These are phyloP conservation scores for Chrysomela aeneicollis DNA, from an alignment of 2,888 invertebrate genomes.

Conservation along the genomic window DNA sequence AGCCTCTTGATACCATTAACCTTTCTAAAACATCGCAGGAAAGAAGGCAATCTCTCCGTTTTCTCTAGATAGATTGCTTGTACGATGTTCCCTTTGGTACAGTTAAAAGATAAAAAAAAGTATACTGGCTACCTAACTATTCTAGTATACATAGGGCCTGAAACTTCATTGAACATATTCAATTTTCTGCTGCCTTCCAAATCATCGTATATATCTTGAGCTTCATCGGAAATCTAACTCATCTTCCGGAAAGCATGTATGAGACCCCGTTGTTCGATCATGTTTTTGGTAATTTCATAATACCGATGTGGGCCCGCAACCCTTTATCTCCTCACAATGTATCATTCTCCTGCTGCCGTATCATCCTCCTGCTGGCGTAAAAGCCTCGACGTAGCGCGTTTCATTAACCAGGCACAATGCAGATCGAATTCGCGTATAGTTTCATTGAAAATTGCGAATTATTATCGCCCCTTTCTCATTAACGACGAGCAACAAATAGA, in stretches of 20 bases:
- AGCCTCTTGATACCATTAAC: too few relatives aligned
- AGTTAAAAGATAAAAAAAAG: too few relatives aligned
- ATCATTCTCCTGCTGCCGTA: constrained; percentile 26
- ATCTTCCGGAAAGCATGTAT: neutral
- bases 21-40: too few relatives aligned
- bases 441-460: constrained; percentile 33
- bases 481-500: neutral
- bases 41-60: too few relatives aligned
- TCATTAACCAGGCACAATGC: constrained; percentile 33
- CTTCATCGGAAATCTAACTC: neutral
- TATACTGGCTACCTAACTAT: neutral
- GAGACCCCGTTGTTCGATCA: neutral
- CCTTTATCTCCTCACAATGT: constrained; percentile 34
- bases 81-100: too few relatives aligned
- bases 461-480: constrained; percentile 28
- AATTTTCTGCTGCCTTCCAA: neutral
- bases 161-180: neutral
- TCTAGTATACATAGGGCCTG: neutral
- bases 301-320: constrained; percentile 25
- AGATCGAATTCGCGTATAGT: constrained; percentile 36
- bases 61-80: too few relatives aligned
- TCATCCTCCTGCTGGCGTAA: constrained; percentile 9
- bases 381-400: constrained; percentile 20
- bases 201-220: neutral
- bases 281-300: constrained; percentile 30